Evolutionary conservation across 2,113 vertebrate species (phyloP).

Genomic region (Nycticryphes semicollaris): DNA sequence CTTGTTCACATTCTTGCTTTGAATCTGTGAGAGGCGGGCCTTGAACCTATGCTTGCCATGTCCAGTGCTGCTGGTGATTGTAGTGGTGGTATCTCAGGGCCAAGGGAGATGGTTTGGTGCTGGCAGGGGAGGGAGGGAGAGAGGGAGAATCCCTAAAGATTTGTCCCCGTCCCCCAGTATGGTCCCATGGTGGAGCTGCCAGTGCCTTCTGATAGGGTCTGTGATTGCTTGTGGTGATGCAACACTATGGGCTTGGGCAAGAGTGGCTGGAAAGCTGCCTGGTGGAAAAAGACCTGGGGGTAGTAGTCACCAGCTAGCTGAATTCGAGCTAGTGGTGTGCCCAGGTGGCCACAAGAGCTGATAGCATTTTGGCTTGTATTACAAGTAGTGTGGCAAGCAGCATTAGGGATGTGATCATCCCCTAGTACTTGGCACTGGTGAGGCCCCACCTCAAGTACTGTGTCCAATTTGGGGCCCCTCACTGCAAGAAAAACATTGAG

Average conservation of each 20-base stretch:
- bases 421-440: background rate
- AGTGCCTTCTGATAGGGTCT: fast-evolving
- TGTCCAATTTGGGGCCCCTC: background rate
- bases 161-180: fast-evolving
- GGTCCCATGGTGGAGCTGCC: background rate
- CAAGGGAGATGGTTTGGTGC: background rate
- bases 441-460: background rate
- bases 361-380: background rate
- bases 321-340: background rate
- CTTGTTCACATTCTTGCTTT: background rate
- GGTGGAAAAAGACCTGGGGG: background rate
- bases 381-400: background rate
- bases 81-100: background rate
- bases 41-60: background rate
- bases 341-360: background rate
- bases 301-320: background rate
- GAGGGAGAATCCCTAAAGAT: background rate
- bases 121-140: background rate
- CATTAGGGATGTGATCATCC: background rate
- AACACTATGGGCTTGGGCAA: background rate
- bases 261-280: background rate
- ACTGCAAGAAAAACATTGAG: background rate
- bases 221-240: fast-evolving
- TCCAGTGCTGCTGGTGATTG: fast-evolving
- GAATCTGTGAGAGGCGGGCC: background rate